These are phyloP conservation scores for Myoxocephalus aenaeus DNA, from an alignment of 2,797 vertebrate species.

Conservation along the genomic window DNA sequence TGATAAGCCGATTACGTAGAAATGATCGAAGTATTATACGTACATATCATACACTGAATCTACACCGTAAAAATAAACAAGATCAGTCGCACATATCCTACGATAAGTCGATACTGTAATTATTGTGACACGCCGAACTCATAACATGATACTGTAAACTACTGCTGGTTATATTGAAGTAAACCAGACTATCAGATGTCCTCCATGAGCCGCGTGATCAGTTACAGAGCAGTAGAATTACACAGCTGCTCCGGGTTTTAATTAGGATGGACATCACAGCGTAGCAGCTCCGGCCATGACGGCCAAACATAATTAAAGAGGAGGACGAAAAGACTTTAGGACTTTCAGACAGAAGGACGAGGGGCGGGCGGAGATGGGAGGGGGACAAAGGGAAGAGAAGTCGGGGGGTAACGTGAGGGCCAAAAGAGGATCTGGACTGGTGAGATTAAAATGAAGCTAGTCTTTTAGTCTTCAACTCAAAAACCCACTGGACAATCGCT, in stretches of 20 bases:
- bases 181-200: constrained; percentile 9
- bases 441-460: constrained; percentile 38
- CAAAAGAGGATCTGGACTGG: constrained; percentile 15
- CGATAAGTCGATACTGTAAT: neutral
- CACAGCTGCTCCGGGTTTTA: constrained; percentile 46
- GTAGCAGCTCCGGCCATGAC: constrained; percentile 32
- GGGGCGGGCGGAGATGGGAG: neutral
- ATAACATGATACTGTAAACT: neutral
- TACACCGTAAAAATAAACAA: too few relatives aligned
- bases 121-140: neutral
- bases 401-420: neutral
- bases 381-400: neutral
- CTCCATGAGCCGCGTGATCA: constrained; percentile 20
- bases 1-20: neutral
- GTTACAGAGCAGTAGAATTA: constrained; percentile 43
- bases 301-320: constrained; percentile 61
- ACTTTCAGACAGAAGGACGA: constrained; percentile 2
- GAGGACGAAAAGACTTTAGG: constrained; percentile 15
- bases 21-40: too few relatives aligned
- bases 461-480: constrained; percentile 19
- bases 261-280: constrained; percentile 57
- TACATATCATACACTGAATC: too few relatives aligned
- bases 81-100: neutral
- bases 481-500: constrained; percentile 14
- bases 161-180: neutral